Percentiles rank a stretch among this genome's conserved stretches.
Conservation (phyloP, 2,888 invertebrate species). For the Hirudinaria manillensis region DNA sequence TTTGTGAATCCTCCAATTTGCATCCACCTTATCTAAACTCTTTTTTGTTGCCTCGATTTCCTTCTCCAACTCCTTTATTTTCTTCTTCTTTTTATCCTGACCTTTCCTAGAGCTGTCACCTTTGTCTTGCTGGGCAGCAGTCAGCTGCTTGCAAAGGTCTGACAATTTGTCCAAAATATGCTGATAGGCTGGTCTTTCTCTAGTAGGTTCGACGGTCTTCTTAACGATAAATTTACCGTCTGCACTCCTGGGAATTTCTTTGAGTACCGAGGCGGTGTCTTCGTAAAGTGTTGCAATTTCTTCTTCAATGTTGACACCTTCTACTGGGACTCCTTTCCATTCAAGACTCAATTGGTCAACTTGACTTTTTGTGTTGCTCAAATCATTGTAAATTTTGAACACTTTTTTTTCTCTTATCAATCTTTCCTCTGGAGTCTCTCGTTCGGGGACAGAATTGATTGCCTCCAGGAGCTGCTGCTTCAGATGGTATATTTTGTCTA, state of each 20-base stretch:
- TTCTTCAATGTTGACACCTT: slow-evolving; percentile 10
- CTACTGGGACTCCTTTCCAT: slow-evolving; percentile 16
- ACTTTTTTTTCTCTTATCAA: not conserved
- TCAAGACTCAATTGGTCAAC: slow-evolving; percentile 9
- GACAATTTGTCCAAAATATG: slow-evolving; percentile 3
- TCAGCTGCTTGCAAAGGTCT: not conserved
- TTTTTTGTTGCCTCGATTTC: slow-evolving; percentile 1
- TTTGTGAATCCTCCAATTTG: not conserved
- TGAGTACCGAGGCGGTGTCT: not conserved
- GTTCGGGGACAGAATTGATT: not conserved
- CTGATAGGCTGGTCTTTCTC: slow-evolving; percentile 3
- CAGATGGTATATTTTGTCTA: not conserved
- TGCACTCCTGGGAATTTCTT: not conserved
- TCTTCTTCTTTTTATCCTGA: slow-evolving; percentile 4
- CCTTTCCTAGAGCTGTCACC: not conserved
- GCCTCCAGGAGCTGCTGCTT: not conserved
- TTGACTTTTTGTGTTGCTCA: not conserved
- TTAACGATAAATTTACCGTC: slow-evolving; percentile 9
- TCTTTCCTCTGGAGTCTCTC: not conserved
- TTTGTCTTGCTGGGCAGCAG: not conserved
- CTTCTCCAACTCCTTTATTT: not conserved
- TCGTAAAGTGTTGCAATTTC: slow-evolving; percentile 2
- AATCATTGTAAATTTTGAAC: slow-evolving; percentile 2
- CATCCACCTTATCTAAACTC: not conserved
- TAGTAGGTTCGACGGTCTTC: not conserved